These are phyloP conservation scores for Planiliza haematocheilus DNA, from an alignment of 2,113 vertebrate genomes.

Conservation along the genomic window DNA sequence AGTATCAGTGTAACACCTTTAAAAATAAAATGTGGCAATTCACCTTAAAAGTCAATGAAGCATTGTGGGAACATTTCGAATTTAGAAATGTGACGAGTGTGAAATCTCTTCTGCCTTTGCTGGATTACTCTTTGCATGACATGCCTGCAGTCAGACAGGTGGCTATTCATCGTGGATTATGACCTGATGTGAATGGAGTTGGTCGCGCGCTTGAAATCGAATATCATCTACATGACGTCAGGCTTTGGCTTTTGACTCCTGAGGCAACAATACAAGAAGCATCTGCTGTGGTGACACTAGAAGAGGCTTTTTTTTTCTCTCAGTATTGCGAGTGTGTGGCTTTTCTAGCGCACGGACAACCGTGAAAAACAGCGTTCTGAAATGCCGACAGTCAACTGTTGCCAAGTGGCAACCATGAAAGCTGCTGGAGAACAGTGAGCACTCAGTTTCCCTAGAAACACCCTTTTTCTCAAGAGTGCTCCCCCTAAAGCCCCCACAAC, in stretches of 20 bases:
- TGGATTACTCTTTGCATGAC: constrained; percentile 14
- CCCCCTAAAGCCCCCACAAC: constrained; percentile 46
- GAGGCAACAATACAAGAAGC: constrained; percentile 49
- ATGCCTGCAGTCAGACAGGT: constrained; percentile 30
- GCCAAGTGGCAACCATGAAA: constrained; percentile 76
- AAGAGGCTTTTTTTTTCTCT: not conserved
- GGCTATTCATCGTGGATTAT: constrained; percentile 32
- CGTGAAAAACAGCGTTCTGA: constrained; percentile 58
- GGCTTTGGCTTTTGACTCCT: constrained; percentile 50
- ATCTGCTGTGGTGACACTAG: constrained; percentile 33
- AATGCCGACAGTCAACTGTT: constrained; percentile 70
- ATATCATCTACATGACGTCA: constrained; percentile 50
- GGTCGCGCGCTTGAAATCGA: constrained; percentile 34
- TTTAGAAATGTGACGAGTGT: constrained; percentile 5
- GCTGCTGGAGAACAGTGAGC: constrained; percentile 64
- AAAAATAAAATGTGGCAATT: not conserved
- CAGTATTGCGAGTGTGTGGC: not conserved
- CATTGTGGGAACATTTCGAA: not conserved
- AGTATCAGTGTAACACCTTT: not conserved
- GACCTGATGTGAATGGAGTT: constrained; percentile 34
- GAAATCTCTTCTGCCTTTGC: constrained; percentile 3
- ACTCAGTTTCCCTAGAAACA: constrained; percentile 72
- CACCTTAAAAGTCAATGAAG: not conserved
- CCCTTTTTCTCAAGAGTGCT: constrained; percentile 66
- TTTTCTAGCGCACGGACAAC: constrained; percentile 27